phyloP scores from a whole-genome alignment of 2,113 vertebrate species.

The Benitochromis conjunctus region DNA sequence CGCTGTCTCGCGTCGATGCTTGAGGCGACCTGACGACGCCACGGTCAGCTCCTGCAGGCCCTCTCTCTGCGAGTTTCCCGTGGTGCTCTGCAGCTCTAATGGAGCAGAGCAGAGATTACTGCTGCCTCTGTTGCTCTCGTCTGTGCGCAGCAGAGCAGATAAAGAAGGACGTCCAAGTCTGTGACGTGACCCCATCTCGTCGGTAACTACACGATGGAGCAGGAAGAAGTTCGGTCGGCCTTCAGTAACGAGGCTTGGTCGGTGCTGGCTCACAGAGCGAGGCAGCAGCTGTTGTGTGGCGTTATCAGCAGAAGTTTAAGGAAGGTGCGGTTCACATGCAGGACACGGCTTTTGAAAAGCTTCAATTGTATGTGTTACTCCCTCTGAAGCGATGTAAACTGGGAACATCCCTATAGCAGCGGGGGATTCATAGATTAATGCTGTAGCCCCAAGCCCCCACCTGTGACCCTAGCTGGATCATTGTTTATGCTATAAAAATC shows the following conservation, averaged over 20 bases:
- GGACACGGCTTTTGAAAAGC: background rate
- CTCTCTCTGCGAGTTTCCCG: background rate
- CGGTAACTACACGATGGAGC: background rate
- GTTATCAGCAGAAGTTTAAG: background rate
- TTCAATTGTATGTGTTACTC: background rate
- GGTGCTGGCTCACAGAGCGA: background rate
- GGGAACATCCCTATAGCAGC: background rate
- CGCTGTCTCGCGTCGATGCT: background rate
- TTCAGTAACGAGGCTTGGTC: background rate
- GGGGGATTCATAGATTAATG: too few species aligned
- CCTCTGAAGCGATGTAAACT: background rate
- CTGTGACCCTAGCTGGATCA: background rate
- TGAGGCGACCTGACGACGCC: background rate
- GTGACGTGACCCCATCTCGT: background rate
- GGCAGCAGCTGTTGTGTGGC: background rate
- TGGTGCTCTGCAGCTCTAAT: background rate
- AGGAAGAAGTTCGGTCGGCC: background rate
- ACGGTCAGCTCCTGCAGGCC: background rate
- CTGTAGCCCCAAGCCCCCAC: too few species aligned
- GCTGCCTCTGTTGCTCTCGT: background rate
- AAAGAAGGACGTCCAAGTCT: background rate
- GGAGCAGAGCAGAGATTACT: background rate
- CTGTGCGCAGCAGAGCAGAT: background rate
- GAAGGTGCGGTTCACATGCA: background rate
- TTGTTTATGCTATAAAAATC: background rate